Conservation (phyloP, 2,797 vertebrate species). For the Numenius phaeopus region DNA sequence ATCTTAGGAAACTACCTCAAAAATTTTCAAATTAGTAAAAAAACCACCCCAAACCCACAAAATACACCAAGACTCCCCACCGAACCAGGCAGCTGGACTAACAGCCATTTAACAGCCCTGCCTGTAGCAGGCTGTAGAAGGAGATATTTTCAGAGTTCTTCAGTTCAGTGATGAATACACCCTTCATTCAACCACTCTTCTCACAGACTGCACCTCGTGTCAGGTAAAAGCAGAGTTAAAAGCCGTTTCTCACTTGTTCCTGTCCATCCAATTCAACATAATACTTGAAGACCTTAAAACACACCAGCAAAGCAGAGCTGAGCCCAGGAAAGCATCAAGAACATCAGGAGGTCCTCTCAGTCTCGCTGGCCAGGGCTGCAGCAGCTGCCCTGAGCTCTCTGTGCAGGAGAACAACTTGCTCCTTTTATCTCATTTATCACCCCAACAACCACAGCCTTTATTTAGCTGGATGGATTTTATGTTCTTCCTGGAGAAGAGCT, state of each 20-base stretch:
- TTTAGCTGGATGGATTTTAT: not conserved
- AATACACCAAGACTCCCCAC: not conserved
- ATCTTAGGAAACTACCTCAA: not conserved
- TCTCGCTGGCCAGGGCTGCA: accelerated
- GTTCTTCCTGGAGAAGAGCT: not conserved
- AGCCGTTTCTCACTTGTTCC: not conserved
- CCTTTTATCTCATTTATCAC: not conserved
- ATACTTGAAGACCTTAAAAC: not conserved
- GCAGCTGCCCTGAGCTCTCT: accelerated
- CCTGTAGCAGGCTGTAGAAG: not conserved
- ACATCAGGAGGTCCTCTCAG: not conserved
- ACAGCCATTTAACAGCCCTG: not conserved
- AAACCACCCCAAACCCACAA: not conserved
- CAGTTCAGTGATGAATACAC: not conserved
- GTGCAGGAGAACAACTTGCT: not conserved
- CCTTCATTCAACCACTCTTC: not conserved
- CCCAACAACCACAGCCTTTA: not conserved
- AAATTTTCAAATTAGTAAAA: not conserved
- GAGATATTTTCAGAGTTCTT: not conserved
- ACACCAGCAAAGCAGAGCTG: not conserved
- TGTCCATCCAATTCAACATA: not conserved
- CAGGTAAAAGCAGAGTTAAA: not conserved
- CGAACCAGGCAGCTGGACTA: not conserved
- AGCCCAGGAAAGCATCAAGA: not conserved
- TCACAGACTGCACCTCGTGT: accelerated